Evolutionary conservation across 2,797 vertebrate species (phyloP), one percentile per base, ranked within the genome.

Genomic region (Salarias fasciatus): DNA sequence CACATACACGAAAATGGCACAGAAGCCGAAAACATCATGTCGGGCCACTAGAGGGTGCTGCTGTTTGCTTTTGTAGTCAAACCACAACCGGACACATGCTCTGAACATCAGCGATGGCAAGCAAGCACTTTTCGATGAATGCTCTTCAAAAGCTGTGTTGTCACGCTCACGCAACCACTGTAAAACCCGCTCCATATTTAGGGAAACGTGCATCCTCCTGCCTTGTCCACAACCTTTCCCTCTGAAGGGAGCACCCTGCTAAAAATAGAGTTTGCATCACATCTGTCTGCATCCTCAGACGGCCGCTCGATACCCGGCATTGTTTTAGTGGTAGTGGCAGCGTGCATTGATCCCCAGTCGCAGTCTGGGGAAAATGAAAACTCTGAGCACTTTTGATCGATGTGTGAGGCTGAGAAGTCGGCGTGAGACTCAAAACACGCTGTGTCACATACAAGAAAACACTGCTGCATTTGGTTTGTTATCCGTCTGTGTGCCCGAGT

Each of bases 311-410:
- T 47, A 45, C 30, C 48, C 40, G 48, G 31, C 28, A 53, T 31
- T 57, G 52, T 46, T 72, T 53, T 24, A 40, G 55, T 2, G 2
- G 46, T 1, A 3, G 24, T 11, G 38, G 53, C 51, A 40, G 54
- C 47, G 5, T 36, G 14, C 55, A 77, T 67, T 28, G 67, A 79
- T 68, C 50, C 6, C 24, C 51, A 52, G 59, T 0, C 28, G 45
- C 47, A 8, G 50, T 6, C 7, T 0, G 18, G 8, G 13, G 47
- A 53, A 49, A 46, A 55, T 42, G 33, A 59, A 49, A 36, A 45
- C 61, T 18, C 15, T 7, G 37, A 68, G 41, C 13, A 6, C 57
- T 35, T n/a, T 4, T 41, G 53, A 58, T 9, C 31, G 51, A 52
- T 44, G 33, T 11, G 10, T 1, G 6, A 49, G 2, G 29, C 35